Conservation (phyloP, 2,113 vertebrate species). For the Acanthochromis polyacanthus region DNA sequence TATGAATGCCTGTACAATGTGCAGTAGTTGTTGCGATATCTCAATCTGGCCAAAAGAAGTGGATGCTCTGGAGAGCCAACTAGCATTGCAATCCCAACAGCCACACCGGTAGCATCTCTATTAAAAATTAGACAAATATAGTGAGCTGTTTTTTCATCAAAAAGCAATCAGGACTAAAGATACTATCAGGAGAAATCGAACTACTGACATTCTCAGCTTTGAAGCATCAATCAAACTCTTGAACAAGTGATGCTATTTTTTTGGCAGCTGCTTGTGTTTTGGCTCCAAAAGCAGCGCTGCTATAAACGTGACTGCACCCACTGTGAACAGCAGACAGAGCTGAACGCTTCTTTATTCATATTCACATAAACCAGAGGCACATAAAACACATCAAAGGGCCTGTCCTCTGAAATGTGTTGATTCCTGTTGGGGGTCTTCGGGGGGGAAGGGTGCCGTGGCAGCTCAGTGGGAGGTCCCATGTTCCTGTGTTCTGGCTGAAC, state of each 20-base stretch:
- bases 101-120: too few species aligned
- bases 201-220: neutral
- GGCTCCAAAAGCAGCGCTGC: constrained; percentile 29
- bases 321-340: constrained; percentile 50
- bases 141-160: too few species aligned
- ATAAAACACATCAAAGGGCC: constrained; percentile 75
- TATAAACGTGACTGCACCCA: constrained; percentile 39
- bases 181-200: neutral
- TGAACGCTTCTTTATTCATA: constrained; percentile 67
- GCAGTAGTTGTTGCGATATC: neutral
- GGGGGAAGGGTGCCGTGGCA: constrained; percentile 10
- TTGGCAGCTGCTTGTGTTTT: constrained; percentile 29
- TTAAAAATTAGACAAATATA: too few species aligned
- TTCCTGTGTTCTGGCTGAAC: constrained; percentile 63
- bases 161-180: neutral
- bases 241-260: constrained; percentile 14
- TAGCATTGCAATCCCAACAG: neutral
- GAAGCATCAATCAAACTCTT: neutral
- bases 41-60: neutral
- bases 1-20: neutral
- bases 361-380: constrained; percentile 71
- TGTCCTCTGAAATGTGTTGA: constrained; percentile 52
- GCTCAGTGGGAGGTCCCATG: constrained; percentile 60
- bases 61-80: neutral
- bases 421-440: constrained; percentile 50